These are phyloP conservation scores for Ianthella basta DNA, from an alignment of 37 sponge, comb jelly and placozoan species.

Conservation along the genomic window DNA sequence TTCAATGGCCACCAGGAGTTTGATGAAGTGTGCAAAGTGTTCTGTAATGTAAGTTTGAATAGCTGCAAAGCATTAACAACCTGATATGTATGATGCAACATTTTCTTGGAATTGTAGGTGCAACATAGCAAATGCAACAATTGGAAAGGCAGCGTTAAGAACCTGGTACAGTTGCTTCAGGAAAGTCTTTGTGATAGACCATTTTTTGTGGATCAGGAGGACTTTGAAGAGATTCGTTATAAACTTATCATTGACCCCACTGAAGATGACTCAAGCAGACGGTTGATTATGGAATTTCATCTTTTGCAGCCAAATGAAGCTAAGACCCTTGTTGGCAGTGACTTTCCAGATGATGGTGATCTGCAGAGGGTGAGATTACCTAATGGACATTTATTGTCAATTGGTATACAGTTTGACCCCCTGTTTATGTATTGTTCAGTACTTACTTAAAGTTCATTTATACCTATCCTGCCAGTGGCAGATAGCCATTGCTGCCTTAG, in stretches of 20 bases:
- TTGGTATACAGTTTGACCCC: too few species aligned
- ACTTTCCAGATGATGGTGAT: constrained; percentile 85
- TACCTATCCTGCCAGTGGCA: too few species aligned
- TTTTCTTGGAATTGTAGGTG: too few species aligned
- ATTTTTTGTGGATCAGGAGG: constrained; percentile 46
- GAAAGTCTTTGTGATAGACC: constrained; percentile 68
- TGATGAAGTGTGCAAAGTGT: too few species aligned
- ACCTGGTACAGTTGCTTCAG: constrained; percentile 52
- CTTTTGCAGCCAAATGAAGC: constrained; percentile 61
- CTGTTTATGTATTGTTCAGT: background rate
- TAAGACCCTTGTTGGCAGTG: constrained; percentile 69
- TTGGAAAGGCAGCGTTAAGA: background rate
- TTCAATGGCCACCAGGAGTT: constrained; percentile 71
- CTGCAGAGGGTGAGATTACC: constrained; percentile 72
- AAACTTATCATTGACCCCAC: constrained; percentile 86
- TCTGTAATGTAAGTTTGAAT: too few species aligned
- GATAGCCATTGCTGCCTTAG: too few species aligned
- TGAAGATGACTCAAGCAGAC: constrained; percentile 75
- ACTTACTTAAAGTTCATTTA: background rate
- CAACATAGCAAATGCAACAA: too few species aligned
- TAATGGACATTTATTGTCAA: too few species aligned
- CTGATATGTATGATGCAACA: constrained; percentile 33
- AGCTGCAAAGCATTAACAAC: constrained; percentile 39
- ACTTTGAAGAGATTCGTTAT: constrained; percentile 71
- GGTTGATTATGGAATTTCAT: constrained; percentile 71